phyloP scores from a whole-genome alignment of 2,797 vertebrate genomes.

The Cuculus canorus region DNA sequence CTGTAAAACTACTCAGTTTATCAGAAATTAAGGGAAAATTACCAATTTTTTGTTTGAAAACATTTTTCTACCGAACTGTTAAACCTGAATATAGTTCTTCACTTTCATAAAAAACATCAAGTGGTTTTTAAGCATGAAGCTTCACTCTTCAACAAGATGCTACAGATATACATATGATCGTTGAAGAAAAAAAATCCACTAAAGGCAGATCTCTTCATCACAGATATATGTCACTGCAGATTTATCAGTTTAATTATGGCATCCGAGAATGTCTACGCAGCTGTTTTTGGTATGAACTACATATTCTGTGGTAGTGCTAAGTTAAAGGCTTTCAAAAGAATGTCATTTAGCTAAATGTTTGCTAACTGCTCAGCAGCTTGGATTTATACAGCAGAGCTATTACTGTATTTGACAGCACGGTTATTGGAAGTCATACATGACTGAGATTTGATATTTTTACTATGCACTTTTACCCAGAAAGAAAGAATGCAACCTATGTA shows the following conservation, averaged over 20 bases:
- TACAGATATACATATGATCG: background rate
- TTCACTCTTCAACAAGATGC: background rate
- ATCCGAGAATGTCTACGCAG: background rate
- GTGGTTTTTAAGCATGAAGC: background rate
- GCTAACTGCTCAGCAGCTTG: constrained; percentile 16
- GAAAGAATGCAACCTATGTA: background rate
- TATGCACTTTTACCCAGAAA: background rate
- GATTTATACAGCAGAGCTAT: background rate
- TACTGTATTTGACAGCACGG: background rate
- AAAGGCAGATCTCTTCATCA: background rate
- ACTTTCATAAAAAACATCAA: background rate
- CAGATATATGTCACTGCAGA: background rate
- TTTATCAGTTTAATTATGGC: background rate
- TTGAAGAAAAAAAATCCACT: background rate
- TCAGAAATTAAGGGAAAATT: background rate
- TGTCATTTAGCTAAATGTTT: background rate
- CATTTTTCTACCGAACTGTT: background rate
- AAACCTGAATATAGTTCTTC: background rate
- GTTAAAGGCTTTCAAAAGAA: background rate
- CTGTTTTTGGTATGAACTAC: background rate
- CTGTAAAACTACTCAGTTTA: background rate
- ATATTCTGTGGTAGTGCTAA: background rate
- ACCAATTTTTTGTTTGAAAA: background rate
- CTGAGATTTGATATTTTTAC: background rate
- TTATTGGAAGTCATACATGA: background rate